Evolutionary conservation across 2,113 vertebrate species (phyloP), one percentile per base, ranked within the genome.

Genomic region (Austrofundulus limnaeus): DNA sequence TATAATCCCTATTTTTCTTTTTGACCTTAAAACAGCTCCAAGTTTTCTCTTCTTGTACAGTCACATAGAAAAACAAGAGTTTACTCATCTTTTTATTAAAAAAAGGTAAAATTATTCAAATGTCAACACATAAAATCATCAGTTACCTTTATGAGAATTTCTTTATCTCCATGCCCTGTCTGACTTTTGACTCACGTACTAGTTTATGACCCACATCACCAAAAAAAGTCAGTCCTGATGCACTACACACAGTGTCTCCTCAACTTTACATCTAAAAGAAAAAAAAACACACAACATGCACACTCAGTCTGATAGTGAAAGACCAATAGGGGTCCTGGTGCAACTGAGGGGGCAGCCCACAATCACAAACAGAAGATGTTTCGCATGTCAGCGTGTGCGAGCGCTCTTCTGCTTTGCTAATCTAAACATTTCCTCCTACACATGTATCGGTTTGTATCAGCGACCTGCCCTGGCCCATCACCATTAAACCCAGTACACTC

Each of bases 361-460:
- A 60, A 52, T 66, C 63, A 45, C 56, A 66, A 60, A 61, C 57
- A 51, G 47, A 51, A 31, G 16, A 11, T 24, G 51, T 5, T 43
- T 3, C n/a, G 23, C 24, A 28, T 21, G 28, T 60, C 38, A 11
- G 17, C 12, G 8, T 50, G 47, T 48, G 48, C 38, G 59, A 38
- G 54, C 15, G 53, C 67, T 52, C 34, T 10, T 28, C 45, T 57
- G 46, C 70, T 70, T 57, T 66, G 21, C 10, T 68, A 50, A 75
- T 66, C 56, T 61, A 19, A 46, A 45, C 66, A 53, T 66, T 53
- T 66, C 70, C 68, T 67, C 75, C 75, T 64, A 85, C 76, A 50
- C 14, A 13, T 54, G 50, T 81, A 70, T 84, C 77, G 68, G 57
- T 84, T 72, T 87, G 69, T 39, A 49, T 80, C 83, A 72, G 56